phyloP scores from a whole-genome alignment of 2,797 vertebrate genomes.

The Scarus forsteni region DNA sequence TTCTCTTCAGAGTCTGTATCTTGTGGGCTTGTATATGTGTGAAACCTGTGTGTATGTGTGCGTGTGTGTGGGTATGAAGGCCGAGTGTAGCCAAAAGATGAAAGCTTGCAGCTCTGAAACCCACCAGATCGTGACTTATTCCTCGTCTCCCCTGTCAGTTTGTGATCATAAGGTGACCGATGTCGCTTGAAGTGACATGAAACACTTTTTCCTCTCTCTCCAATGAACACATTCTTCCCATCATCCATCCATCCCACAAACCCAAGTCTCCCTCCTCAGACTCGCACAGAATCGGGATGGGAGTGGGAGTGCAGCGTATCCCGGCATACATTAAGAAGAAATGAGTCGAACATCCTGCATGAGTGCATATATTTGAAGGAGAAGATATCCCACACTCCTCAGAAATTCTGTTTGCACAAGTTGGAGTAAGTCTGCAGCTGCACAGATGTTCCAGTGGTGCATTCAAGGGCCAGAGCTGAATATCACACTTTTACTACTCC shows the following conservation, averaged over 20 bases:
- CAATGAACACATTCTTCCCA: background rate
- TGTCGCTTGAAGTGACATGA: slow-evolving; percentile 42
- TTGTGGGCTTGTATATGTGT: slow-evolving; percentile 34
- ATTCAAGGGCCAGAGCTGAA: background rate
- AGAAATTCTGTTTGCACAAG: background rate
- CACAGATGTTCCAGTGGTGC: background rate
- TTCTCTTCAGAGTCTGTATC: slow-evolving; percentile 45
- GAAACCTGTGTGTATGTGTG: slow-evolving; percentile 4
- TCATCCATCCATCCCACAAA: background rate
- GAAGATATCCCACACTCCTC: background rate
- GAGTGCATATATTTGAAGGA: background rate
- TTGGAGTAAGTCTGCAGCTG: background rate
- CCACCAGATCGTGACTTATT: slow-evolving; percentile 52
- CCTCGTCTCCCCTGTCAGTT: slow-evolving; percentile 23
- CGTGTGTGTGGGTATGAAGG: slow-evolving; percentile 13
- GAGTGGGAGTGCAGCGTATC: background rate
- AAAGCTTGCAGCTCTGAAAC: slow-evolving; percentile 49
- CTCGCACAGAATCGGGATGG: background rate
- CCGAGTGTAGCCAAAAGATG: slow-evolving; percentile 53
- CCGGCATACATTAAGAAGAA: background rate
- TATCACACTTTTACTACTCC: too few species aligned
- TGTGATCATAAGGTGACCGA: slow-evolving; percentile 48
- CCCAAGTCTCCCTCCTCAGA: background rate
- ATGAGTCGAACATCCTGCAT: background rate
- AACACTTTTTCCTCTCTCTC: slow-evolving; percentile 4